phyloP scores from a whole-genome alignment of 1,140 invertebrate species.

The Camponotus vicinus region DNA sequence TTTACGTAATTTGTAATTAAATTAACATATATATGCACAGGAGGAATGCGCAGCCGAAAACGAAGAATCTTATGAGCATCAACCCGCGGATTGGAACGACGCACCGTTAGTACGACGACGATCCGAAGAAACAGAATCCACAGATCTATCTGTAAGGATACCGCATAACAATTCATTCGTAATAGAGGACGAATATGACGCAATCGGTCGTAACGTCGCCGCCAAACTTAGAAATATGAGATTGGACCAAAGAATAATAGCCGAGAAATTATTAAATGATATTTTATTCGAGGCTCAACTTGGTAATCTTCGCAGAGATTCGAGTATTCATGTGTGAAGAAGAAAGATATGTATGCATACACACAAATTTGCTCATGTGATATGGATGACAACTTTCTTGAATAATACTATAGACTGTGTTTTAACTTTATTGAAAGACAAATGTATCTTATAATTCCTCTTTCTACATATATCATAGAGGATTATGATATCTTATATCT shows the following conservation, averaged over 20 bases:
- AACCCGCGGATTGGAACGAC: slow-evolving; percentile 77
- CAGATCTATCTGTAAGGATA: slow-evolving; percentile 76
- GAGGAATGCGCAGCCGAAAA: slow-evolving; percentile 77
- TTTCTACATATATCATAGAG: neutral
- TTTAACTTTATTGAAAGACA: slow-evolving; percentile 37
- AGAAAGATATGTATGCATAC: neutral
- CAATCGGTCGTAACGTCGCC: slow-evolving; percentile 84
- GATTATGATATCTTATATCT: slow-evolving; percentile 12
- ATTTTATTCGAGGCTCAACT: slow-evolving; percentile 85
- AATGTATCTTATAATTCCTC: slow-evolving; percentile 13
- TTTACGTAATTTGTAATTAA: slow-evolving; percentile 5
- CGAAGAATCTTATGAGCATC: slow-evolving; percentile 80
- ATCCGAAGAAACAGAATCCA: slow-evolving; percentile 78
- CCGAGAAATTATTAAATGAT: slow-evolving; percentile 85
- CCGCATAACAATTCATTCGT: slow-evolving; percentile 79
- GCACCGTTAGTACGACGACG: slow-evolving; percentile 75
- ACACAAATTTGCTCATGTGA: neutral
- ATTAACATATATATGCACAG: slow-evolving; percentile 67
- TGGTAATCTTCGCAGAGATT: slow-evolving; percentile 84
- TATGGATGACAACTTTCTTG: neutral
- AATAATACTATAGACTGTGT: neutral
- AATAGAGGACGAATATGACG: slow-evolving; percentile 84
- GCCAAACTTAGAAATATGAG: slow-evolving; percentile 84
- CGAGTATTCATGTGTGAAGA: slow-evolving; percentile 83
- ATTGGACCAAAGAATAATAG: slow-evolving; percentile 85